Evolutionary conservation across 2,888 invertebrate genomes (phyloP).

Genomic region (Diarsia brunnea): DNA sequence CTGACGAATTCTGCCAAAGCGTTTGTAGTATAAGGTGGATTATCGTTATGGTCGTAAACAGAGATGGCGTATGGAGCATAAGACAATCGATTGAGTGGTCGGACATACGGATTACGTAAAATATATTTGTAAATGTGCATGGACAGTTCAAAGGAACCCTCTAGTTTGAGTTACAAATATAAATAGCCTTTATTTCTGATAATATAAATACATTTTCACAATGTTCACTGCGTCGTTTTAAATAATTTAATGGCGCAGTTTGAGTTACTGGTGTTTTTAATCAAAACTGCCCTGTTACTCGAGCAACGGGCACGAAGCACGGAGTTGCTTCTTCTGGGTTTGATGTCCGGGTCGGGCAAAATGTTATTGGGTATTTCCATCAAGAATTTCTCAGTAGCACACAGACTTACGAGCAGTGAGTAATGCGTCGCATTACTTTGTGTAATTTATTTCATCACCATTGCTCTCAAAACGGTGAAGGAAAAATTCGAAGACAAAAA

Average conservation of each 20-base stretch:
- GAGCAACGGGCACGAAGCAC: no score
- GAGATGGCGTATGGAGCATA: conserved; percentile 27
- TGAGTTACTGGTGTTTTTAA: neutral
- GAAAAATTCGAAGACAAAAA: no score
- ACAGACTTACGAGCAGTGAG: no score
- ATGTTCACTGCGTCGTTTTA: no score
- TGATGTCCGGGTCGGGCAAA: neutral
- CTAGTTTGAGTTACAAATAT: no score
- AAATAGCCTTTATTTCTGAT: no score
- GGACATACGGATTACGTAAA: conserved; percentile 22
- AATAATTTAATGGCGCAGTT: no score
- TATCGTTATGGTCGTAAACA: conserved; percentile 19
- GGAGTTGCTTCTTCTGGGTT: neutral
- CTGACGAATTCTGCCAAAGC: conserved; percentile 11
- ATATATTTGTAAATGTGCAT: neutral
- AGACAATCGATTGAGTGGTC: conserved; percentile 25
- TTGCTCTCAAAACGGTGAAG: no score
- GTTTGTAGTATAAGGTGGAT: conserved; percentile 12
- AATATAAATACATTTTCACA: no score
- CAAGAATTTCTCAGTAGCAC: neutral
- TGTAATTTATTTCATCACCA: no score
- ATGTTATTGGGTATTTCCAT: neutral
- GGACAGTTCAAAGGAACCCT: neutral
- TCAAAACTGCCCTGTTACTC: neutral
- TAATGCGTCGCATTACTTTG: no score